These are phyloP conservation scores for Limnephilus auricula DNA, from an alignment of 2,888 invertebrate genomes.

Conservation along the genomic window DNA sequence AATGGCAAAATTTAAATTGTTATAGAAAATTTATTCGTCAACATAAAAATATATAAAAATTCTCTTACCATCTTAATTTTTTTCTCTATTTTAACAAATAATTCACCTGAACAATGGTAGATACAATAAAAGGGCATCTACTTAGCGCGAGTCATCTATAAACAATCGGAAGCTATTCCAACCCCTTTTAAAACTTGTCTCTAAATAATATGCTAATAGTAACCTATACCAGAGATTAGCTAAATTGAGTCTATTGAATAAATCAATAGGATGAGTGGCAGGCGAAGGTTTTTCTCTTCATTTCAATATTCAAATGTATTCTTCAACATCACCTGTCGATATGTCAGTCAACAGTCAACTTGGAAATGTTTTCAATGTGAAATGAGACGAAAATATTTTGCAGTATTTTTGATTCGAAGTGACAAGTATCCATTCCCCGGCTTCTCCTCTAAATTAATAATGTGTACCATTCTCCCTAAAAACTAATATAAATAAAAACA, in stretches of 20 bases:
- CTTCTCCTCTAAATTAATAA: background rate
- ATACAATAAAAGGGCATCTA: background rate
- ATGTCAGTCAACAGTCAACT: background rate
- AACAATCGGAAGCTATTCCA: background rate
- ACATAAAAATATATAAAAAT: no score
- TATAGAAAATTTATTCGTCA: no score
- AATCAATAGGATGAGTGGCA: background rate
- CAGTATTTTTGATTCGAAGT: background rate
- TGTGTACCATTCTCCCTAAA: background rate
- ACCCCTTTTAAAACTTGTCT: background rate
- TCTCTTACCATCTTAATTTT: no score
- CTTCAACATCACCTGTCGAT: background rate
- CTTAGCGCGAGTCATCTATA: background rate
- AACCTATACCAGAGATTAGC: background rate
- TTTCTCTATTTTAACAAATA: no score
- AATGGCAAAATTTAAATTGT: no score
- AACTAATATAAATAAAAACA: background rate
- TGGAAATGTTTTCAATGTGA: background rate
- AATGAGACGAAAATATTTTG: background rate
- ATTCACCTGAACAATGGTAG: background rate
- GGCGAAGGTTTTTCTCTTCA: background rate
- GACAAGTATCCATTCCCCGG: background rate
- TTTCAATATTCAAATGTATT: background rate
- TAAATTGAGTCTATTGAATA: background rate
- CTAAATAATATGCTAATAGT: background rate